A percentile compares a stretch with the other conserved stretches of the same genome.
These are phyloP conservation scores for Eupithecia centaureata DNA, from an alignment of 2,888 invertebrate species.

Conservation along the genomic window DNA sequence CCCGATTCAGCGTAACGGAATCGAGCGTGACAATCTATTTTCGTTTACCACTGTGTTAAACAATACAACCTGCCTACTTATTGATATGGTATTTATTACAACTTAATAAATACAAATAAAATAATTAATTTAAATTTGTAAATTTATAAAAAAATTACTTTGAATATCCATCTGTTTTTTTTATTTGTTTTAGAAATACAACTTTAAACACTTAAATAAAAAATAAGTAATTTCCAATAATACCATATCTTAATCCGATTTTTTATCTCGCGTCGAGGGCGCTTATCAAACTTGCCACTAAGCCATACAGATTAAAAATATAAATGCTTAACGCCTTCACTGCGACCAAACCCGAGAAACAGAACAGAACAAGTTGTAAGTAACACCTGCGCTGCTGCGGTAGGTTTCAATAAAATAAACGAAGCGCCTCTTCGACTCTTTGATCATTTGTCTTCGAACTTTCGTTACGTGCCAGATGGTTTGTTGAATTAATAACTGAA, in stretches of 20 bases:
- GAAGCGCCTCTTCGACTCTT: not conserved
- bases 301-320: not conserved
- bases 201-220: too few species aligned
- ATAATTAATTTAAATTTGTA: too few species aligned
- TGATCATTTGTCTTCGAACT: constrained; percentile 7
- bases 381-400: constrained; percentile 22
- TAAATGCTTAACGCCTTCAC: not conserved
- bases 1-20: too few species aligned
- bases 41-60: not conserved
- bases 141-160: too few species aligned
- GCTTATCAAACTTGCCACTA: not conserved
- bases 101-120: too few species aligned
- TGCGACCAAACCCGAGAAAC: constrained; percentile 12
- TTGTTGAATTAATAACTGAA: not conserved
- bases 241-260: too few species aligned
- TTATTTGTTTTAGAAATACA: too few species aligned
- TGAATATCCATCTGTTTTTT: too few species aligned
- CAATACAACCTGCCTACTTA: not conserved
- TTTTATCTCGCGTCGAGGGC: too few species aligned
- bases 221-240: too few species aligned
- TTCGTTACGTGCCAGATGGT: constrained; percentile 5
- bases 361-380: constrained; percentile 24
- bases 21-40: too few species aligned
- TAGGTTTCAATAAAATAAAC: constrained; percentile 5
- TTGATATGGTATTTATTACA: too few species aligned